Percentiles rank a stretch among this genome's conserved stretches.
Evolutionary conservation across 2,797 vertebrate genomes (phyloP).

Genomic region (Thripadectes ignobilis): DNA sequence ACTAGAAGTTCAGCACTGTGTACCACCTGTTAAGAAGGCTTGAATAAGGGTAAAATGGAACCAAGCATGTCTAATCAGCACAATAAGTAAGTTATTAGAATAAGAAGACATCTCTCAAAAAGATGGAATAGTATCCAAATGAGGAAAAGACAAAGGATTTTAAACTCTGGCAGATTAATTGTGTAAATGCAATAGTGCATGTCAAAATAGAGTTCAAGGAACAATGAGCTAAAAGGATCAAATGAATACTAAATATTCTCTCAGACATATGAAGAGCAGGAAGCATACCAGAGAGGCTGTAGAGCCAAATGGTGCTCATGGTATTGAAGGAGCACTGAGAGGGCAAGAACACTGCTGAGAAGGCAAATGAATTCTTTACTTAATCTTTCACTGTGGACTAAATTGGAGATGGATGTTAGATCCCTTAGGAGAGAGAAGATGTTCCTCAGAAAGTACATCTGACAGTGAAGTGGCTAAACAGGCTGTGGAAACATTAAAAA

Average conservation of each 20-base stretch:
- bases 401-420: background rate
- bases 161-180: slow-evolving; percentile 14
- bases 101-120: slow-evolving; percentile 4
- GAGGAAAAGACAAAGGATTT: background rate
- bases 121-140: background rate
- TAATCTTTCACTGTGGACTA: background rate
- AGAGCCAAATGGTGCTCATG: background rate
- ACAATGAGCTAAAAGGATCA: slow-evolving; percentile 23
- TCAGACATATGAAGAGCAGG: background rate
- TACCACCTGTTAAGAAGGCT: background rate
- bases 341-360: background rate
- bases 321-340: background rate
- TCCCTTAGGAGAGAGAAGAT: background rate
- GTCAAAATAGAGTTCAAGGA: slow-evolving; percentile 10
- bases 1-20: background rate
- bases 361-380: background rate
- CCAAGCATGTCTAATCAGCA: background rate
- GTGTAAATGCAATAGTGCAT: slow-evolving; percentile 1
- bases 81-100: slow-evolving; percentile 2
- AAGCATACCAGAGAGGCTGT: background rate
- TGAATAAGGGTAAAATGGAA: slow-evolving; percentile 5
- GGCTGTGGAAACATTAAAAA: background rate
- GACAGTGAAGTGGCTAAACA: background rate
- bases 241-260: slow-evolving; percentile 14
- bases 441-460: background rate